A percentile compares a stretch with the other conserved stretches of the same genome.
Evolutionary conservation across 35 echinoderm and acorn worm species (phyloP).

Genomic region (Ptychodera flava): DNA sequence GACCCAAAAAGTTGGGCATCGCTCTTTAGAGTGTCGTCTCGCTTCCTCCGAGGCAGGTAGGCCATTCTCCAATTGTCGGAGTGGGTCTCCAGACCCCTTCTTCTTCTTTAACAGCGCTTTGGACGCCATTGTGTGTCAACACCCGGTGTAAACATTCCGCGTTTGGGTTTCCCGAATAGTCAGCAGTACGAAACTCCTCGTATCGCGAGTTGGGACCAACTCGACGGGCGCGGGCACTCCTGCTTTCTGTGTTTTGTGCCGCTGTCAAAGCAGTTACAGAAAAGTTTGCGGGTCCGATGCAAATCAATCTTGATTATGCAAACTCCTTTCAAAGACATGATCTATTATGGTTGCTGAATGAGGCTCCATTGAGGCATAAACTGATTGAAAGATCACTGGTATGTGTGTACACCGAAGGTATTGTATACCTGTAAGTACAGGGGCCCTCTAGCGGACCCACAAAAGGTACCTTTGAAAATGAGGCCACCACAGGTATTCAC

Average conservation of each 20-base stretch:
- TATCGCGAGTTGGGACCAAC: too few species aligned
- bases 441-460: too few species aligned
- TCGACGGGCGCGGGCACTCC: too few species aligned
- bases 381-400: background rate
- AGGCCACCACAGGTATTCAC: too few species aligned
- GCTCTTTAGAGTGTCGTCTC: constrained; percentile 8
- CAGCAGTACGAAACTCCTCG: too few species aligned
- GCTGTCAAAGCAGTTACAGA: background rate
- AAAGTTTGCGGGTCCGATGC: background rate
- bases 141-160: background rate
- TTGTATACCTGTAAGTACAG: background rate
- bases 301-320: background rate
- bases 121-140: constrained; percentile 45
- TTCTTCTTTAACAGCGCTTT: constrained; percentile 58
- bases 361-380: background rate
- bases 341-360: background rate
- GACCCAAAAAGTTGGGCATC: constrained; percentile 76
- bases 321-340: background rate
- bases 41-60: background rate
- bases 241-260: background rate
- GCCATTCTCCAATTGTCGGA: background rate
- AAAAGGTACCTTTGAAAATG: too few species aligned
- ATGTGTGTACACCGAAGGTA: background rate
- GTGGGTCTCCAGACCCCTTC: constrained; percentile 19
- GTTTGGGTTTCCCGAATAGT: too few species aligned